Percentiles rank a stretch among this genome's conserved stretches.
Conservation (phyloP, 2,888 invertebrate genomes). For the Aphidoletes aphidimyza region DNA sequence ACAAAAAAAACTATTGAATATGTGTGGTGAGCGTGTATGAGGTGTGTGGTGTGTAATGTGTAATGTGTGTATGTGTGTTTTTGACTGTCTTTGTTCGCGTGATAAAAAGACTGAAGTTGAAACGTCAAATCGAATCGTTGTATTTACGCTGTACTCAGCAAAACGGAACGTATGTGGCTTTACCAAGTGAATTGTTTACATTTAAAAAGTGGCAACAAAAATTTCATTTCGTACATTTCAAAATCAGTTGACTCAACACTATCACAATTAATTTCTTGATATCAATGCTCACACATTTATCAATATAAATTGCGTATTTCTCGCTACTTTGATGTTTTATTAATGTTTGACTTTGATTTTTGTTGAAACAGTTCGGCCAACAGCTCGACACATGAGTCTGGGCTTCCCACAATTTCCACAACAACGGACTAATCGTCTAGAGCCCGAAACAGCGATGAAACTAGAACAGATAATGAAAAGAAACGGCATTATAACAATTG, state of each 20-base stretch:
- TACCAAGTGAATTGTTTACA: constrained; percentile 17
- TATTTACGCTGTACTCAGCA: not conserved
- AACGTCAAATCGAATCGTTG: not conserved
- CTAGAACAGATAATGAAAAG: constrained; percentile 93
- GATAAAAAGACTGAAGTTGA: not conserved
- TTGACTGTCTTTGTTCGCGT: not conserved
- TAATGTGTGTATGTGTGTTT: not conserved
- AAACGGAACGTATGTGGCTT: not conserved
- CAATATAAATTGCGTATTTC: not conserved
- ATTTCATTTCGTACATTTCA: not conserved
- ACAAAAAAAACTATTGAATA: not conserved
- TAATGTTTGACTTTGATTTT: too few species aligned
- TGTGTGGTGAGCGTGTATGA: not conserved
- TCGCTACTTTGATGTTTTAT: too few species aligned
- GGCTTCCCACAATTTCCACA: constrained; percentile 72
- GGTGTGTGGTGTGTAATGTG: not conserved
- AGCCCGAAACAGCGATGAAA: constrained; percentile 81
- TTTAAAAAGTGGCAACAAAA: constrained; percentile 1
- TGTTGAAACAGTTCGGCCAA: not conserved
- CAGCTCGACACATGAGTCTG: constrained; percentile 67
- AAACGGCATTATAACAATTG: constrained; percentile 88
- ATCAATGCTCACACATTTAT: too few species aligned
- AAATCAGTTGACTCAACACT: not conserved
- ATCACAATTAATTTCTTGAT: not conserved
- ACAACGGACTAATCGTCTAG: constrained; percentile 68